Percentiles rank a stretch among this genome's conserved stretches.
Conservation (phyloP, 2,113 vertebrate species). For the Dendropsophus ebraccatus region DNA sequence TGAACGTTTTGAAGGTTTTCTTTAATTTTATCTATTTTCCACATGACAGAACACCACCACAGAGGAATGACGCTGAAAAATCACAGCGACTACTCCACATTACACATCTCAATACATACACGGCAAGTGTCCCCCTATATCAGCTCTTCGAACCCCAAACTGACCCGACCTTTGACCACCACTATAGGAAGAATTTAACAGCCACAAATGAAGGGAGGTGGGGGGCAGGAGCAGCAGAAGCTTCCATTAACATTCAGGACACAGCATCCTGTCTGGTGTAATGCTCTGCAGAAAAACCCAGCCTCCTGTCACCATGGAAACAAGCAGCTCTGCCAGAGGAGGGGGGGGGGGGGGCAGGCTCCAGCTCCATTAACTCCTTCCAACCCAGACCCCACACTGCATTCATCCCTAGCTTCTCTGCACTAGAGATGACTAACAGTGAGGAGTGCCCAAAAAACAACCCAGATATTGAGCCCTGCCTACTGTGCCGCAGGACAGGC, state of each 20-base stretch:
- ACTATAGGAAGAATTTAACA: not conserved
- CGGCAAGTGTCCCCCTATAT: not conserved
- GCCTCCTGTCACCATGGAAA: conserved; percentile 53
- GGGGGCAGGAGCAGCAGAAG: not conserved
- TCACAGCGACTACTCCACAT: not conserved
- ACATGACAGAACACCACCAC: too few relatives aligned
- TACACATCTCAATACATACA: not conserved
- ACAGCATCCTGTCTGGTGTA: not conserved
- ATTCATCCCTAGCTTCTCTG: too few relatives aligned
- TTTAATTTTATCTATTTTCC: not conserved
- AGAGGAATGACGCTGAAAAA: not conserved
- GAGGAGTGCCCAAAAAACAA: not conserved
- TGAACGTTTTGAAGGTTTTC: not conserved
- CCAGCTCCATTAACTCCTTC: conserved; percentile 38
- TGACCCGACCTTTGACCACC: not conserved
- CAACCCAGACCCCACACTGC: not conserved
- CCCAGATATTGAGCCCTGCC: not conserved
- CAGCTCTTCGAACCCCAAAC: not conserved
- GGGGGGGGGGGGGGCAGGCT: conserved; percentile 15
- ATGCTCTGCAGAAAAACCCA: conserved; percentile 40
- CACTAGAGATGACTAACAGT: not conserved
- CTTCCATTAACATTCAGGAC: conserved; percentile 49
- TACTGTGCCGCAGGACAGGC: not conserved
- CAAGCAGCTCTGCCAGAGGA: conserved; percentile 39
- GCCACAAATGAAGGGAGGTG: not conserved